Evolutionary conservation across 1,140 invertebrate species (phyloP).

Genomic region (Lamellibrachia luymesi): DNA sequence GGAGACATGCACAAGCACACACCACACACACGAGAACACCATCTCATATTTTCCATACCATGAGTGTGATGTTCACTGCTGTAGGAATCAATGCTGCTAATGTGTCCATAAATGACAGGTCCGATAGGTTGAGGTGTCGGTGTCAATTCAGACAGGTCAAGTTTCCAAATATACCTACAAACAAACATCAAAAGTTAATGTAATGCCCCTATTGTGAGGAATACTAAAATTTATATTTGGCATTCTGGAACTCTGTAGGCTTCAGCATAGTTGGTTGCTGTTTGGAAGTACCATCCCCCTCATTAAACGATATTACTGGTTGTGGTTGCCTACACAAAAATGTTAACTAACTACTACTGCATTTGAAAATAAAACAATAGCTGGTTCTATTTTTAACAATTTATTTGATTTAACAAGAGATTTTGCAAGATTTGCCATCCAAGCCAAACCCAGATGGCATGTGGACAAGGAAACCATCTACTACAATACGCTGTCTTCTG

Average conservation of each 20-base stretch:
- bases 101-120: neutral
- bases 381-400: too few relatives aligned
- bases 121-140: neutral
- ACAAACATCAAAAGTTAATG: neutral
- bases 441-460: too few relatives aligned
- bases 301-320: neutral
- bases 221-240: too few relatives aligned
- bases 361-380: too few relatives aligned
- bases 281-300: neutral
- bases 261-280: neutral
- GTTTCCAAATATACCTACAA: neutral
- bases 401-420: too few relatives aligned
- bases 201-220: neutral
- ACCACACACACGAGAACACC: too few relatives aligned
- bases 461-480: too few relatives aligned
- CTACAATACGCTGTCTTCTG: too few relatives aligned
- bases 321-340: neutral
- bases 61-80: neutral
- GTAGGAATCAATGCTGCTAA: neutral
- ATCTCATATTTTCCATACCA: neutral
- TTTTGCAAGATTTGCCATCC: too few relatives aligned
- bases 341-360: too few relatives aligned
- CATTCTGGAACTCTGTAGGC: neutral
- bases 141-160: neutral
- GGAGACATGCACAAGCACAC: too few relatives aligned